These are phyloP conservation scores for Spilogale gracilis DNA, from an alignment of 2,113 vertebrate species.

Conservation along the genomic window DNA sequence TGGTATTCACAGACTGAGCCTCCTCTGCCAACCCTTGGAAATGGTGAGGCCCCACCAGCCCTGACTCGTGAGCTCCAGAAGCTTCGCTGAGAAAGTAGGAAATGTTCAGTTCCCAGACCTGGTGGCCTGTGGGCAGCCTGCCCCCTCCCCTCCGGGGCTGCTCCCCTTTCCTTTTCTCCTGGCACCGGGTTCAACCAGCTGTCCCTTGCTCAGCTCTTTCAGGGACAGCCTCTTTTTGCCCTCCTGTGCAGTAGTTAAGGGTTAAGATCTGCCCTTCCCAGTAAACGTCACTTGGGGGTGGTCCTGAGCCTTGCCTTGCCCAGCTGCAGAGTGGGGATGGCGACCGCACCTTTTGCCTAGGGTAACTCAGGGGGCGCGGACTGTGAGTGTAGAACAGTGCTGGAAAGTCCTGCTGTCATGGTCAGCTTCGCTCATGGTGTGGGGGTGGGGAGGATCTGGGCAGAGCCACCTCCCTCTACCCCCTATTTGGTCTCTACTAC, in stretches of 20 bases:
- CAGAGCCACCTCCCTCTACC: not conserved
- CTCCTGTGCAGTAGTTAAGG: not conserved
- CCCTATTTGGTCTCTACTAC: not conserved
- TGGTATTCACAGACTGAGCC: not conserved
- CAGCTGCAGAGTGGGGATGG: not conserved
- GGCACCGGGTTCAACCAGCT: not conserved
- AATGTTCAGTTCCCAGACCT: not conserved
- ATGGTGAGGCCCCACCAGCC: fast-evolving
- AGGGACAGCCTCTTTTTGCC: not conserved
- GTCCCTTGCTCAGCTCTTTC: not conserved
- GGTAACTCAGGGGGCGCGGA: not conserved
- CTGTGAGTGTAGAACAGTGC: fast-evolving
- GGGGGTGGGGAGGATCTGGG: fast-evolving
- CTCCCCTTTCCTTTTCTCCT: not conserved
- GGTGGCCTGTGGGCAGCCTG: not conserved
- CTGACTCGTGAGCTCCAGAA: not conserved
- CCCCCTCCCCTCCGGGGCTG: not conserved
- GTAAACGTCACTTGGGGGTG: not conserved
- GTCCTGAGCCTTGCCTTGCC: not conserved
- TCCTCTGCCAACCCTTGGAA: not conserved
- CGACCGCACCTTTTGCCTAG: fast-evolving
- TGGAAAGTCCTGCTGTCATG: fast-evolving
- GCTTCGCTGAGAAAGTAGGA: slow-evolving; percentile 34
- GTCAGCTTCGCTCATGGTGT: not conserved
- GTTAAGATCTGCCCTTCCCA: not conserved